Evolutionary conservation across 2,888 invertebrate genomes (phyloP).

Genomic region (Tetheella fluctuosa): DNA sequence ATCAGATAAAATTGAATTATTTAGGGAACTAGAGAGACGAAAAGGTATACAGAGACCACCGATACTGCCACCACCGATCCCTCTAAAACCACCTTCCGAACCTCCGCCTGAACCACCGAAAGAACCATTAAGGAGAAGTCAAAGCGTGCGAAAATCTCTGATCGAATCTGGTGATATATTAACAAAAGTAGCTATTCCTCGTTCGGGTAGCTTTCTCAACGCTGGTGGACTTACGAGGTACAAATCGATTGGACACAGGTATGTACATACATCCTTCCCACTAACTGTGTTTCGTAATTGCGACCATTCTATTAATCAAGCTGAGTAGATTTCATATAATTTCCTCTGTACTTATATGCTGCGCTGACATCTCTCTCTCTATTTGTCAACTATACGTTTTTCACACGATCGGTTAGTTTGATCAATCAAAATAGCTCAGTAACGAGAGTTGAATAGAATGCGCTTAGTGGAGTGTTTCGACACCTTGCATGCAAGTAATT

Average conservation of each 20-base stretch:
- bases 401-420: conserved; percentile 51
- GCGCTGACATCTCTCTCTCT: conserved; percentile 47
- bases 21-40: conserved; percentile 75
- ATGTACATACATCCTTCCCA: conserved; percentile 54
- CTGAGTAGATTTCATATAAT: conserved; percentile 46
- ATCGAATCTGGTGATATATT: conserved; percentile 90
- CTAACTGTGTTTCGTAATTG: conserved; percentile 32
- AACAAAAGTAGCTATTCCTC: conserved; percentile 93
- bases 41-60: conserved; percentile 78
- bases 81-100: conserved; percentile 64
- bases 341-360: conserved; percentile 53
- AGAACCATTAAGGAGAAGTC: conserved; percentile 74
- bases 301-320: conserved; percentile 41
- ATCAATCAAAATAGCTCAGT: conserved; percentile 52
- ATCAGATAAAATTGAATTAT: conserved; percentile 80
- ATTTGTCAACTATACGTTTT: conserved; percentile 40
- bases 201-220: conserved; percentile 93
- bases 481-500: conserved; percentile 71
- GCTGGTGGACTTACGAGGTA: conserved; percentile 90
- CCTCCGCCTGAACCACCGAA: conserved; percentile 56
- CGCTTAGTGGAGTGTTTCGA: conserved; percentile 70
- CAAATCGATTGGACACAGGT: conserved; percentile 88
- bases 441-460: conserved; percentile 60
- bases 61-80: conserved; percentile 77
- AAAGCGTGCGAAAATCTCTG: conserved; percentile 76